phyloP scores from a whole-genome alignment of 2,797 vertebrate genomes.

The Cygnus olor region DNA sequence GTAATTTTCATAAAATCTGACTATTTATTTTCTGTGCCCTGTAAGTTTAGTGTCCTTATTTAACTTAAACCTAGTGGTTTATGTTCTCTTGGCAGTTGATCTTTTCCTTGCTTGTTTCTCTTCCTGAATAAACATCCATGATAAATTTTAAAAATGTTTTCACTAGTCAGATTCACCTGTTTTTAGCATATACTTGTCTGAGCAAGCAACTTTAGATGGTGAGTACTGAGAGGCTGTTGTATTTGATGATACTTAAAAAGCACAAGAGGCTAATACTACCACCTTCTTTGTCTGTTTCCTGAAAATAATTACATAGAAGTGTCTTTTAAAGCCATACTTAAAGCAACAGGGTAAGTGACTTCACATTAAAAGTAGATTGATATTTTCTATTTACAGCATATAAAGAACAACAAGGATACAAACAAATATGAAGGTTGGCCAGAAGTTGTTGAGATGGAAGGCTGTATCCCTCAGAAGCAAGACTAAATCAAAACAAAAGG shows the following conservation, averaged over 20 bases:
- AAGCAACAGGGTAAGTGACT: not conserved
- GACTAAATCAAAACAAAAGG: conserved; percentile 72
- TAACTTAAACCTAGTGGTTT: not conserved
- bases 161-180: not conserved
- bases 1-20: not conserved
- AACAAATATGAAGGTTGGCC: conserved; percentile 99
- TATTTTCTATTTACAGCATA: conserved; percentile 83
- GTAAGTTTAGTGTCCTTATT: not conserved
- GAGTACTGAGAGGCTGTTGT: not conserved
- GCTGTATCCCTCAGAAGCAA: conserved; percentile 90
- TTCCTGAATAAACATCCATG: not conserved
- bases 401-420: conserved; percentile 94
- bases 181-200: not conserved
- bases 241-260: not conserved
- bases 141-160: not conserved
- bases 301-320: not conserved
- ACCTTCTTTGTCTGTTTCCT: not conserved
- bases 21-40: not conserved
- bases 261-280: not conserved
- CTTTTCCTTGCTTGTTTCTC: not conserved
- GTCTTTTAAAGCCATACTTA: not conserved
- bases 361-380: not conserved
- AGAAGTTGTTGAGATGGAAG: conserved; percentile 98
- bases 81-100: not conserved
- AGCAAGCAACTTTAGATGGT: not conserved